phyloP scores from a whole-genome alignment of 2,797 vertebrate species.

The Micropoecilia bifurca region DNA sequence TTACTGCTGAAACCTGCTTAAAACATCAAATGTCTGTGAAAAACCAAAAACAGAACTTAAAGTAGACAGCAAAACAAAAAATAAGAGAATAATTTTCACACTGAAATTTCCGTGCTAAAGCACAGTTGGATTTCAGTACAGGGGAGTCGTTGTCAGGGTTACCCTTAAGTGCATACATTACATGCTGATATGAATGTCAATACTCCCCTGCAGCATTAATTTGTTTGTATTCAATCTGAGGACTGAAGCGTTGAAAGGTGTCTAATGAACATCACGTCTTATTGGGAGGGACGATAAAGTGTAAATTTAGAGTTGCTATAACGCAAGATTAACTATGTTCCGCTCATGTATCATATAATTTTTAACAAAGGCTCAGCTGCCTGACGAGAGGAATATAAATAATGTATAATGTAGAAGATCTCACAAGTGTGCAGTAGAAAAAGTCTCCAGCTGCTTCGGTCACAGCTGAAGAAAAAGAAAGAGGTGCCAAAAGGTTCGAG shows the following conservation, averaged over 20 bases:
- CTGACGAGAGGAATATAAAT: neutral
- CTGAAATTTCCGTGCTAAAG: neutral
- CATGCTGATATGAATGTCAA: neutral
- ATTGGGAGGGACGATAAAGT: neutral
- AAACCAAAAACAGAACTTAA: neutral
- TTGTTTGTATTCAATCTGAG: neutral
- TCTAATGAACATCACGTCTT: neutral
- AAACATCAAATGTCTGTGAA: constrained; percentile 1
- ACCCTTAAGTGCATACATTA: neutral
- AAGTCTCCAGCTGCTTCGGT: neutral
- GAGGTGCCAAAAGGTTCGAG: neutral
- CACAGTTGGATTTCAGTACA: neutral
- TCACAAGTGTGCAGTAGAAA: neutral
- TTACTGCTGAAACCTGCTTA: constrained; percentile 7
- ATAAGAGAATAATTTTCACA: neutral
- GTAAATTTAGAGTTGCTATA: neutral
- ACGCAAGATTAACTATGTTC: constrained; percentile 8
- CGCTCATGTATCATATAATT: constrained; percentile 16
- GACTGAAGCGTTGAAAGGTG: neutral
- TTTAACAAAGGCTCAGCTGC: constrained; percentile 1
- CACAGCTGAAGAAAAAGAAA: neutral
- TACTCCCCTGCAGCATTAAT: neutral
- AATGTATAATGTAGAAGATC: neutral
- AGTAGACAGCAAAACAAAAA: neutral
- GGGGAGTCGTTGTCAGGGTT: neutral